phyloP scores from a whole-genome alignment of 2,113 vertebrate species.

The Pelodiscus sinensis region DNA sequence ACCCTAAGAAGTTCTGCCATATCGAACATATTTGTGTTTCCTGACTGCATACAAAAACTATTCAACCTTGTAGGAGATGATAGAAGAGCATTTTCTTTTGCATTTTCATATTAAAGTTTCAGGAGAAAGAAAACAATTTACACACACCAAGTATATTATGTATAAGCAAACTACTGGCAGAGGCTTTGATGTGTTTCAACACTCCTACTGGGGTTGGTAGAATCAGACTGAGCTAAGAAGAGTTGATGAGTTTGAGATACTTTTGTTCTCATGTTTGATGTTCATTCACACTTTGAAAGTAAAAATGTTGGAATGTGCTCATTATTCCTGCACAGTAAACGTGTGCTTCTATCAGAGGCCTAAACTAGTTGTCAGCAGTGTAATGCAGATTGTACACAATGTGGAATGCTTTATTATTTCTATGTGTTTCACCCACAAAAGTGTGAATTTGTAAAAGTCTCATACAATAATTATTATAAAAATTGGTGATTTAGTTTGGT shows the following conservation, averaged over 20 bases:
- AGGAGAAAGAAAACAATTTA: background rate
- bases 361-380: slow-evolving; percentile 2
- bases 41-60: background rate
- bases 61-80: background rate
- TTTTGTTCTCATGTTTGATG: slow-evolving; percentile 32
- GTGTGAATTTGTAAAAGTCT: slow-evolving; percentile 47
- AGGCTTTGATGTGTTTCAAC: slow-evolving; percentile 43
- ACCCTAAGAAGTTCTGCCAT: background rate
- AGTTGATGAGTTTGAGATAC: slow-evolving; percentile 31
- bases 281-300: slow-evolving; percentile 4
- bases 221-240: slow-evolving; percentile 7
- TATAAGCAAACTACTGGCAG: background rate
- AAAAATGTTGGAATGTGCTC: slow-evolving; percentile 1
- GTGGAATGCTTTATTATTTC: background rate
- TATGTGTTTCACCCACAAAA: background rate
- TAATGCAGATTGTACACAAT: background rate
- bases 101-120: slow-evolving; percentile 29
- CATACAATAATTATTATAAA: slow-evolving; percentile 3
- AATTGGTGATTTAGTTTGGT: slow-evolving; percentile 36
- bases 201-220: background rate
- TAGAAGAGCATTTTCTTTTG: slow-evolving; percentile 8
- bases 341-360: slow-evolving; percentile 13
- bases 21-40: background rate
- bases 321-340: slow-evolving; percentile 33
- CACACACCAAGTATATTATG: background rate